Evolutionary conservation across 2,797 vertebrate species (phyloP), one percentile per base, ranked within the genome.

Genomic region (Serranus cabrilla): DNA sequence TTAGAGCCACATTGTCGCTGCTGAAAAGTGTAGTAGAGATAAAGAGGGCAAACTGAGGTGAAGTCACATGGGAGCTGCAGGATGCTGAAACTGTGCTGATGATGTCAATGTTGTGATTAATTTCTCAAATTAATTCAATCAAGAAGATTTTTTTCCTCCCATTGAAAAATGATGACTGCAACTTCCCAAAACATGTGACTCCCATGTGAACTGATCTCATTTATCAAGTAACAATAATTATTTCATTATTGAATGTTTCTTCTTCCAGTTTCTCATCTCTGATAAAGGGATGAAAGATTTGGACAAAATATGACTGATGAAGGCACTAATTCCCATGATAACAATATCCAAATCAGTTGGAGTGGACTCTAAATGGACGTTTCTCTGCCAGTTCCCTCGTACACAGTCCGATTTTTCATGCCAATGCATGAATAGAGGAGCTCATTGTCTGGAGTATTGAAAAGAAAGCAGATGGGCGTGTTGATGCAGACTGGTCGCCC

Each of bases 1-100:
- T 83, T 85, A 54, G 78, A 77, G 37, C 69, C 86, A 87, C 39
- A 73, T 54, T 79, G 55, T 20, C 45, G 27, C 62, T 68, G 13
- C 40, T 64, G 21, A 65, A 56, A 66, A 65, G 50, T 50, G 46
- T 46, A 68, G 62, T 12, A 47, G 45, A 64, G 70, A 80, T 63
- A 60, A 57, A 54, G 14, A 72, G 71, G 46, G 51, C 21, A 70
- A 67, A 70, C 55, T 8, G 56, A 82, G 80, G 63, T 78, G 62
- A 82, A 74, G 47, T 60, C 73, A 66, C 71, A 63, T 23, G 60
- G 66, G 80, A 78, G 65, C 62, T 45, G 56, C 14, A 18, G 60
- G 49, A 70, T 37, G 63, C 45, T 66, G 20, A 62, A 76, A 80
- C 25, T 18, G 37, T 31, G 61, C 69, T 65, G 72, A 78, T 65